Conservation (phyloP, 2,888 invertebrate species). For the Octodonta nipae region DNA sequence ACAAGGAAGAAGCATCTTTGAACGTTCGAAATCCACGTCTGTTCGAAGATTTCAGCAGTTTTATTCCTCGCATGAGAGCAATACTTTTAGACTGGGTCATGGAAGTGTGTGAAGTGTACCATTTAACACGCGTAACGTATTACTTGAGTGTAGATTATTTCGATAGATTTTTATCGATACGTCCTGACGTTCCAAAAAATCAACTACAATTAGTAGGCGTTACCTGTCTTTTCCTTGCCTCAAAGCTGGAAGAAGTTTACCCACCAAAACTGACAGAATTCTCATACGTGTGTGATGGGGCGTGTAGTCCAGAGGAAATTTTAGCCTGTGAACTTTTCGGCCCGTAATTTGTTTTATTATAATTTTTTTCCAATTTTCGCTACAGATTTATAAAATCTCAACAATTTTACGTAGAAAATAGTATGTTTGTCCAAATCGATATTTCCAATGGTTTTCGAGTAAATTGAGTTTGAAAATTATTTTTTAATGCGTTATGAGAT, state of each 20-base stretch:
- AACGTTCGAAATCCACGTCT: conserved; percentile 58
- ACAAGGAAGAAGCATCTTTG: conserved; percentile 64
- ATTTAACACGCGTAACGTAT: conserved; percentile 88
- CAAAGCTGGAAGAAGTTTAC: conserved; percentile 95
- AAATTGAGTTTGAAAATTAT: too few relatives aligned
- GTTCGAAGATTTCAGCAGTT: conserved; percentile 68
- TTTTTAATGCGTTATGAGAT: too few relatives aligned
- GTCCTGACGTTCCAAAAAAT: conserved; percentile 68
- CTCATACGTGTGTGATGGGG: conserved; percentile 94
- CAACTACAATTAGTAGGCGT: conserved; percentile 89
- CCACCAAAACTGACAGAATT: conserved; percentile 91
- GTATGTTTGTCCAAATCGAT: too few relatives aligned
- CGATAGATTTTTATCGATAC: conserved; percentile 71
- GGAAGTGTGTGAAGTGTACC: conserved; percentile 95
- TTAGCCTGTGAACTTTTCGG: conserved; percentile 32
- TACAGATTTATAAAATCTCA: too few relatives aligned
- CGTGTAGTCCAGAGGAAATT: conserved; percentile 60
- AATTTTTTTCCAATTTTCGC: too few relatives aligned
- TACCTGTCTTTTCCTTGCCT: conserved; percentile 87
- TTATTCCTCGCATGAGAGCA: conserved; percentile 85
- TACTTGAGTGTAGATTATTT: conserved; percentile 90
- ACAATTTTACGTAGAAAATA: too few relatives aligned
- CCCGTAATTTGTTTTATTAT: too few relatives aligned
- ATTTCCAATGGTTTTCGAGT: too few relatives aligned
- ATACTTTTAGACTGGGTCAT: conserved; percentile 94